Conservation (phyloP, 2,797 vertebrate species). For the Danio choprae region DNA sequence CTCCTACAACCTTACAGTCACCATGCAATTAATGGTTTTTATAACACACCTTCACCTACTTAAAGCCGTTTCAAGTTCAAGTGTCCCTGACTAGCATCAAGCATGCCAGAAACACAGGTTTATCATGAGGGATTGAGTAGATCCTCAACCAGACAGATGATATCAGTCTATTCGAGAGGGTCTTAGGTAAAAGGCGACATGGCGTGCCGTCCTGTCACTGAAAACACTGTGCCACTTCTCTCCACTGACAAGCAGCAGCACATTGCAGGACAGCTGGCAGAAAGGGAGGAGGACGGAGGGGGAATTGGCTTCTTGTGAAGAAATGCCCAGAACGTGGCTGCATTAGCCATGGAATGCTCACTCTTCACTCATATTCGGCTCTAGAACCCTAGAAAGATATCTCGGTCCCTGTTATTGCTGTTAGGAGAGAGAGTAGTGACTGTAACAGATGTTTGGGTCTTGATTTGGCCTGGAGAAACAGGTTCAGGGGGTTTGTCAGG, state of each 20-base stretch:
- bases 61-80: slow-evolving; percentile 35
- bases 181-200: slow-evolving; percentile 48
- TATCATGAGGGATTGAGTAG: slow-evolving; percentile 44
- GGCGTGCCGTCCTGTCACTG: slow-evolving; percentile 70
- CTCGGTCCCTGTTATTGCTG: slow-evolving; percentile 58
- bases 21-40: neutral
- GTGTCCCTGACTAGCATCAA: slow-evolving; percentile 10
- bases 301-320: slow-evolving; percentile 64
- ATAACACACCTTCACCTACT: neutral
- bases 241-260: slow-evolving; percentile 87
- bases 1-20: neutral
- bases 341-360: slow-evolving; percentile 62
- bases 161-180: slow-evolving; percentile 37
- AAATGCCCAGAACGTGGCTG: slow-evolving; percentile 66
- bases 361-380: slow-evolving; percentile 58
- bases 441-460: slow-evolving; percentile 67
- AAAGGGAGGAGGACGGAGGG: slow-evolving; percentile 44
- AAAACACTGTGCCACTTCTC: slow-evolving; percentile 73
- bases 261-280: slow-evolving; percentile 91
- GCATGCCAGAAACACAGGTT: slow-evolving; percentile 15
- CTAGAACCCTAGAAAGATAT: slow-evolving; percentile 62
- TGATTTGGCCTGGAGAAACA: slow-evolving; percentile 21
- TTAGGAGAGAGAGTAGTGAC: slow-evolving; percentile 68
- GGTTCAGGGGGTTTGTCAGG: slow-evolving; percentile 23
- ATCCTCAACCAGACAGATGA: slow-evolving; percentile 53